Base-by-base conservation (phyloP, 2,888 invertebrate species). In the Parnassius smintheus region DNA sequence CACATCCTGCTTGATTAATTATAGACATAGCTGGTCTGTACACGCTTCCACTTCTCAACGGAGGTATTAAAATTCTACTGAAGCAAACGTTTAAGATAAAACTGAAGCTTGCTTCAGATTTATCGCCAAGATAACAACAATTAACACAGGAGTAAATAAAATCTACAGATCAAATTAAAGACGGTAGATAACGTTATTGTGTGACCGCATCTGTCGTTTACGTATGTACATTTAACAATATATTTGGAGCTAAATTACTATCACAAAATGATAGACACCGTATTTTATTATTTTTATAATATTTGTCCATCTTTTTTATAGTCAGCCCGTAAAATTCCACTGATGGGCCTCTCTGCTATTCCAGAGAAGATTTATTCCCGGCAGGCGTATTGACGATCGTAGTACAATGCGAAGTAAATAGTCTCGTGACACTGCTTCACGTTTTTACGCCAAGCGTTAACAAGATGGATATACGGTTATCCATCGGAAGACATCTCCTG, bases 1-100 rank as follows among this genome's bases (percentile, higher is more conserved):
- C 52, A 18, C 62, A 63, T 55, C 49, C 58, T 18, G 46, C 51
- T 55, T 63, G 62, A 54, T 35, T 44, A 41, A 59, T 2, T 46
- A 63, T 51, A 12, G 62, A 54, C 62, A 59, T 63, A 25, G n/a
- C 13, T 9, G 13, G 10, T 41, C 7, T 13, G 8, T 35, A 35
- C 10, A 41, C 13, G 2, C 13, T 22, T 35, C 11, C 12, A 10
- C 9, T 18, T 56, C 9, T 57, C 7, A 3, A 3, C 7, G 7
- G 25, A 25, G 2, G 10, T 44, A 11, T 4, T 9, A 45, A 55
- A 54, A 42, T 35, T 9, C n/a, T 35, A 52, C 46, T 53, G 46
- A 46, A 13, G 46, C 35, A 41, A 9, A n/a, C 49, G n/a, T 41
- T 9, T 51, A 13, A 11, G 3, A 9, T 18, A n/a, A 2, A 54